Conservation (phyloP, 2,113 vertebrate genomes). For the Isichthys henryi region DNA sequence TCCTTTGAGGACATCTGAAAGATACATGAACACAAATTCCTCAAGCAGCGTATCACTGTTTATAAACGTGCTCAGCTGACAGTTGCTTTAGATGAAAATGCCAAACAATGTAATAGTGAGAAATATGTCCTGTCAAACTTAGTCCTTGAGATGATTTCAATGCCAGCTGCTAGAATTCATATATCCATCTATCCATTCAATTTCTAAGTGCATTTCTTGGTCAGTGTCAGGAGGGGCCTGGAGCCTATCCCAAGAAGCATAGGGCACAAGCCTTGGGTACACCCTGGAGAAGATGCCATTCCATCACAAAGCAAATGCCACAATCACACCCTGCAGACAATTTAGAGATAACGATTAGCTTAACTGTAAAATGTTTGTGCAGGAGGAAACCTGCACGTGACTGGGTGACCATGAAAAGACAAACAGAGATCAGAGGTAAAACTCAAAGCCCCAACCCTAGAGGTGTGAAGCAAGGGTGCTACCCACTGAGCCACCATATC, state of each 20-base stretch:
- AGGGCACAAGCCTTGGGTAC: not conserved
- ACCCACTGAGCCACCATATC: not conserved
- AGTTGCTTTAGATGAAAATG: not conserved
- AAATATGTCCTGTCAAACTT: not conserved
- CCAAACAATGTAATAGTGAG: not conserved
- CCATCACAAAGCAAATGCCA: not conserved
- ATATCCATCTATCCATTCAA: not conserved
- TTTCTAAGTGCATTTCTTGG: not conserved
- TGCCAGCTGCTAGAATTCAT: not conserved
- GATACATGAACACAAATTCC: not conserved
- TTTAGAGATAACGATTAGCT: not conserved
- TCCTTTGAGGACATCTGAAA: not conserved
- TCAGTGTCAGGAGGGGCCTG: not conserved
- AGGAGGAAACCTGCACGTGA: not conserved
- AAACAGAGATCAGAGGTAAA: not conserved
- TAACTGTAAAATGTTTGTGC: not conserved
- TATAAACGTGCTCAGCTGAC: not conserved
- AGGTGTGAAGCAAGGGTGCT: not conserved
- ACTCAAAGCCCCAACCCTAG: not conserved
- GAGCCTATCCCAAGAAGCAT: not conserved
- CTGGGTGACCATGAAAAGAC: not conserved
- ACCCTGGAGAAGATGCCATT: not conserved
- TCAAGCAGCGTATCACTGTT: not conserved
- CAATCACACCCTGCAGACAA: not conserved
- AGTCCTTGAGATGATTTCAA: not conserved